phyloP scores from a whole-genome alignment of 1,140 invertebrate species.

The Charaxes varanes region DNA sequence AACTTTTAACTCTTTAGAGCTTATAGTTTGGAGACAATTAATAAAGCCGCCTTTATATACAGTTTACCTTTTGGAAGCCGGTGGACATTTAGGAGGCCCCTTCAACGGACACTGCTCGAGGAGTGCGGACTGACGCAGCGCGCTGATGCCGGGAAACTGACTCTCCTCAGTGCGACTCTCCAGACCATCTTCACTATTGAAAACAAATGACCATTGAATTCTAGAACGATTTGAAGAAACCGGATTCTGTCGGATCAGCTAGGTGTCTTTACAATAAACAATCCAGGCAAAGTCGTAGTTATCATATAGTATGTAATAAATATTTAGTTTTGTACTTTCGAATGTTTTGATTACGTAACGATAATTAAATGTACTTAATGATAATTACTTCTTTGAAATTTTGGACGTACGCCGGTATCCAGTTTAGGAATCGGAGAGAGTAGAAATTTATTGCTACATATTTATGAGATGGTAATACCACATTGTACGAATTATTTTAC shows the following conservation, averaged over 20 bases:
- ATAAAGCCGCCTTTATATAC: too few relatives aligned
- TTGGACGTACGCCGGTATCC: neutral
- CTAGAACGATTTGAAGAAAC: neutral
- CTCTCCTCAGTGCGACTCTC: constrained; percentile 41
- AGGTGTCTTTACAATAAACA: too few relatives aligned
- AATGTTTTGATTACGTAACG: too few relatives aligned
- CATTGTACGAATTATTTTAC: constrained; percentile 4
- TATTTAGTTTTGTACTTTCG: too few relatives aligned
- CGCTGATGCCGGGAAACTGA: constrained; percentile 47
- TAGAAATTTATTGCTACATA: constrained; percentile 2
- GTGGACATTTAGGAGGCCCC: constrained; percentile 76
- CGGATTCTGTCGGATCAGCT: neutral
- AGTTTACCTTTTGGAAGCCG: constrained; percentile 73
- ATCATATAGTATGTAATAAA: too few relatives aligned
- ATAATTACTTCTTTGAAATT: too few relatives aligned
- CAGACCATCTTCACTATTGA: constrained; percentile 26
- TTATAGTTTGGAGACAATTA: too few relatives aligned
- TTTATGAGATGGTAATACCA: constrained; percentile 11
- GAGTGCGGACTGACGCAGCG: constrained; percentile 70
- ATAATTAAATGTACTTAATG: too few relatives aligned
- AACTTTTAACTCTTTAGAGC: too few relatives aligned
- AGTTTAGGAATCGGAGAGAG: neutral
- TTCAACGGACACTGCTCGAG: constrained; percentile 78
- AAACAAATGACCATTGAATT: too few relatives aligned
- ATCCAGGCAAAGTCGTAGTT: too few relatives aligned